Base-by-base conservation (phyloP, 1,140 invertebrate genomes). In the Aphidius gifuensis region DNA sequence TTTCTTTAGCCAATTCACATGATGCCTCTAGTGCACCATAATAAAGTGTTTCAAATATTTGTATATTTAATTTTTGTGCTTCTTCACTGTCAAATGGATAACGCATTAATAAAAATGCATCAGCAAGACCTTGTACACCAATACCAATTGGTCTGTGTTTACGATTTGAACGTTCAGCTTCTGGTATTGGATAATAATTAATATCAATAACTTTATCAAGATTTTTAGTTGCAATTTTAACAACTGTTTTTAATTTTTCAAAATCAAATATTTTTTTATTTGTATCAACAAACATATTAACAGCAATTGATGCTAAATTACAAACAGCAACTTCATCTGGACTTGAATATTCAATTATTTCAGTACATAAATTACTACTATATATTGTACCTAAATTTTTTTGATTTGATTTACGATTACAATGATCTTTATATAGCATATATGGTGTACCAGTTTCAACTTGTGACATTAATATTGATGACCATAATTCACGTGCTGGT, bases 41-140 rank as follows among this genome's bases (percentile, higher is more conserved):
- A 79, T 99, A 99, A 61, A 99, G 89, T 0, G 96, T 99, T 83
- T 99, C 97, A 82, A 99, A 99, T 64, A 99, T 98, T 75, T 98
- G 89, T 67, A 90, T 90, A 80, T 99, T 99, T 4, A 99, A 79
- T 66, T 90, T 82, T 62, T 88, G 83, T 1, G 97, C 96, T 75
- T 95, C 87, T 55, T 88, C 83, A 73, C 90, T 92, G 68, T 94
- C 92, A 78, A 97, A 99, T 46, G 97, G 93, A 80, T 87, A 90
- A 51, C 94, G 84, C 94, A 99, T 94, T 32, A 98, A 78, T 60
- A 98, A 90, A 78, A 99, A 98, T 21, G 96, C 88, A 84, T 99
- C 98, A 9, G 97, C 97, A 21, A 99, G 81, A 3, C 97, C 97
- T 81, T 98, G 96, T 49, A 99, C 88, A 39, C 98, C 97, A 77